A percentile compares a stretch with the other conserved stretches of the same genome.
Evolutionary conservation across 1,140 invertebrate genomes (phyloP).

Genomic region (Limonius californicus): DNA sequence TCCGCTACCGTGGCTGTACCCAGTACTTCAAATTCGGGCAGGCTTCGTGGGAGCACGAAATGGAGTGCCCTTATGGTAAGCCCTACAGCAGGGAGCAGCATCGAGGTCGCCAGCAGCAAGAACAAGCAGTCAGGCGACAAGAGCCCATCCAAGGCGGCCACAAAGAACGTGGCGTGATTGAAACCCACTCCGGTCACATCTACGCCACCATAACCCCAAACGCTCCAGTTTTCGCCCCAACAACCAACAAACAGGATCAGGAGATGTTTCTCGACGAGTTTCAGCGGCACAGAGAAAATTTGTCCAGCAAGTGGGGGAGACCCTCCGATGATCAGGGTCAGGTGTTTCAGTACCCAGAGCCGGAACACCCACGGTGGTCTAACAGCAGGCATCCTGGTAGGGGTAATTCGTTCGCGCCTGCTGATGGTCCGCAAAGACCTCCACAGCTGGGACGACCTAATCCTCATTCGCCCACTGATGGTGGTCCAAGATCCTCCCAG

Average conservation of each 20-base stretch:
- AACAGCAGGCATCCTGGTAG: not conserved
- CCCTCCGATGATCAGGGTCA: not conserved
- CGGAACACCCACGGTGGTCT: not conserved
- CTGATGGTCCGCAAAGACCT: not conserved
- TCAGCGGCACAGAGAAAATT: conserved; percentile 15
- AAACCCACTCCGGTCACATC: conserved; percentile 39
- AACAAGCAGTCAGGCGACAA: not conserved
- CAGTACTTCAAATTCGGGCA: conserved; percentile 31
- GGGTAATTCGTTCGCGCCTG: too few species aligned
- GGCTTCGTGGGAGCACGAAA: conserved; percentile 37
- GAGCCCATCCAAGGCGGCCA: not conserved
- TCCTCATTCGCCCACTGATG: not conserved
- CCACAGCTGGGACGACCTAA: not conserved
- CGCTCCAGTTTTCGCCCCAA: conserved; percentile 27
- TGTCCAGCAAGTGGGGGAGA: conserved; percentile 12
- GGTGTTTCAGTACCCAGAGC: too few species aligned
- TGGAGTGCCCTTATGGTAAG: conserved; percentile 33
- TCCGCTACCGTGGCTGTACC: conserved; percentile 25
- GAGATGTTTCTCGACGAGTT: conserved; percentile 16
- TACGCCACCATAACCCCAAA: conserved; percentile 41
- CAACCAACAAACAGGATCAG: not conserved
- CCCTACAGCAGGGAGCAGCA: not conserved
- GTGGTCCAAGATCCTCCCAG: not conserved
- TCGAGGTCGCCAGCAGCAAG: not conserved
- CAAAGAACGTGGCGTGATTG: conserved; percentile 35